Percentiles rank a stretch among this genome's conserved stretches.
Conservation (phyloP, 2,888 invertebrate species). For the Unio delphinus region DNA sequence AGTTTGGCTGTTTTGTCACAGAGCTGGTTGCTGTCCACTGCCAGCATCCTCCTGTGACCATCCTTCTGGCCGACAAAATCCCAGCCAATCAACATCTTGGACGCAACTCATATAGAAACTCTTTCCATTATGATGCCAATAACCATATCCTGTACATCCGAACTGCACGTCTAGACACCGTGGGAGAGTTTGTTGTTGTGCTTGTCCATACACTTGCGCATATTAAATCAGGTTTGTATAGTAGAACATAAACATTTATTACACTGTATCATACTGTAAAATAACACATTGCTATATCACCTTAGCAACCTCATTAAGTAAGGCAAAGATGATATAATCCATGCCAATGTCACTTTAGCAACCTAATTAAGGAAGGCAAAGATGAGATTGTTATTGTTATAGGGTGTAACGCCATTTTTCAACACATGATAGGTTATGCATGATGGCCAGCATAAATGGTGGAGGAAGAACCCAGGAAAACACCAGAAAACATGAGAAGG, state of each 20-base stretch:
- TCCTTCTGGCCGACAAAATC: slow-evolving; percentile 67
- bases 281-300: too few relatives aligned
- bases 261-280: too few relatives aligned
- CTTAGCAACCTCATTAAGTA: not conserved
- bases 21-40: slow-evolving; percentile 63
- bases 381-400: too few relatives aligned
- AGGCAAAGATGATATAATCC: not conserved
- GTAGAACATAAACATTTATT: too few relatives aligned
- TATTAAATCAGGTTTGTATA: slow-evolving; percentile 62
- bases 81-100: slow-evolving; percentile 61
- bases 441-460: too few relatives aligned
- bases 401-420: too few relatives aligned
- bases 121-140: slow-evolving; percentile 67
- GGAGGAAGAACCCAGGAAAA: too few relatives aligned
- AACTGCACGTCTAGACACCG: slow-evolving; percentile 60
- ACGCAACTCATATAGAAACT: slow-evolving; percentile 66
- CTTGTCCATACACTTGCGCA: slow-evolving; percentile 67
- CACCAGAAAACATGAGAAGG: too few relatives aligned
- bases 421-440: too few relatives aligned
- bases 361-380: too few relatives aligned
- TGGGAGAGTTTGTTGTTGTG: slow-evolving; percentile 66
- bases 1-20: slow-evolving; percentile 66
- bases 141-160: slow-evolving; percentile 66
- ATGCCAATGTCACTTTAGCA: too few relatives aligned
- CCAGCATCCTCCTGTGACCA: slow-evolving; percentile 61